Percentiles rank a stretch among this genome's conserved stretches.
phyloP scores from a whole-genome alignment of 2,113 vertebrate genomes.

The Macheiramphus alcinus region DNA sequence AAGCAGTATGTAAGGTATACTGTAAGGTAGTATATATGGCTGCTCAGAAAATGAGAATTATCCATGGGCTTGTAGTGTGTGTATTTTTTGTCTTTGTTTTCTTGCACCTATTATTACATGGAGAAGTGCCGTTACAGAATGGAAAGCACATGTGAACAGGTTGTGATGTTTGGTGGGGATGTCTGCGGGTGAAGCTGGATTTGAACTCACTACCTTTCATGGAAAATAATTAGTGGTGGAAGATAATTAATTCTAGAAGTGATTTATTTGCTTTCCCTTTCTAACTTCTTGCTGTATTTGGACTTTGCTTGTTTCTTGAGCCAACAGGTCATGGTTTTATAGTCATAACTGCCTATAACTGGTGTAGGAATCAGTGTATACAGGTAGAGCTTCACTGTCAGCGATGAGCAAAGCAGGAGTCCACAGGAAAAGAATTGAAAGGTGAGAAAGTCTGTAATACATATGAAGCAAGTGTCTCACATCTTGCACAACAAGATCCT shows the following conservation, averaged over 20 bases:
- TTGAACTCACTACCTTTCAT: not conserved
- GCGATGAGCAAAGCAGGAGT: not conserved
- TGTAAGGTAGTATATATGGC: not conserved
- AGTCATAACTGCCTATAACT: not conserved
- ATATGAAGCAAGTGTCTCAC: not conserved
- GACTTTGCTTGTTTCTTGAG: not conserved
- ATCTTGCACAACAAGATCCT: not conserved
- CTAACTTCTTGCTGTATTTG: not conserved
- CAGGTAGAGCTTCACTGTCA: not conserved
- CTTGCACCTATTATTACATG: not conserved
- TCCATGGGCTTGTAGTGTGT: too few species aligned
- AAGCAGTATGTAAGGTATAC: not conserved
- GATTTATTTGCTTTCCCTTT: not conserved
- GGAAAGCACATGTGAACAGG: not conserved
- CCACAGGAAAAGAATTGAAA: not conserved
- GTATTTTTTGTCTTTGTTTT: not conserved
- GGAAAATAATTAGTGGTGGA: not conserved
- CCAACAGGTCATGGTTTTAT: not conserved
- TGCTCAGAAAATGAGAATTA: not conserved
- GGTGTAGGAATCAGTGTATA: not conserved
- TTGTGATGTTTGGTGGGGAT: not conserved
- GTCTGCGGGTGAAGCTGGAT: not conserved
- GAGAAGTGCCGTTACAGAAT: not conserved
- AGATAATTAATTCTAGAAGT: not conserved
- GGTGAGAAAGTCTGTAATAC: not conserved